phyloP scores from a whole-genome alignment of 1,140 invertebrate species.

The Gonatopus flavifemur region DNA sequence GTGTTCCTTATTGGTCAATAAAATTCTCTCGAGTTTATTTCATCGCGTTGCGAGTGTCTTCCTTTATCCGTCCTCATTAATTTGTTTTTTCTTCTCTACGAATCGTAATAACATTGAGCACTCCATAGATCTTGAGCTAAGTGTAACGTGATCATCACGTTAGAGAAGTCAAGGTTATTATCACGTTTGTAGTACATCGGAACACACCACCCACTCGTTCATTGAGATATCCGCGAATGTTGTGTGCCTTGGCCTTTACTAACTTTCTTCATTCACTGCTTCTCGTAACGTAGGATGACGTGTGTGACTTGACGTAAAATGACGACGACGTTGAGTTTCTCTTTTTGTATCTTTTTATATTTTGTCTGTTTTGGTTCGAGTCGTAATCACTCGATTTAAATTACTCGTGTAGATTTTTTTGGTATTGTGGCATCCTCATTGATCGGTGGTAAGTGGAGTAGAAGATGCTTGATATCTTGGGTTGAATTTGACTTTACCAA shows the following conservation, averaged over 20 bases:
- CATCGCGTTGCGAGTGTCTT: too few species aligned
- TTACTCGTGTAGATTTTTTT: too few species aligned
- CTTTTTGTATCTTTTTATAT: constrained; percentile 7
- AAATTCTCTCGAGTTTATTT: too few species aligned
- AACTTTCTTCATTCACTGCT: constrained; percentile 44
- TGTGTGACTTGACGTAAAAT: constrained; percentile 22
- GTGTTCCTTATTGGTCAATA: too few species aligned
- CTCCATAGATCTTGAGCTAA: constrained; percentile 40
- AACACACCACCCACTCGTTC: constrained; percentile 46
- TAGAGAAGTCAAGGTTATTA: constrained; percentile 54
- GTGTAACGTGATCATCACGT: constrained; percentile 37
- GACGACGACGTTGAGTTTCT: constrained; percentile 34
- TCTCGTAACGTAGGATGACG: too few species aligned
- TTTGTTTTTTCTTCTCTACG: too few species aligned
- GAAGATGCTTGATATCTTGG: too few species aligned
- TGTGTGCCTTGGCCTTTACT: constrained; percentile 29
- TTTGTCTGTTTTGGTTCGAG: not conserved
- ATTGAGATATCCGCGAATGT: constrained; percentile 49
- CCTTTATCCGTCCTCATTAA: too few species aligned
- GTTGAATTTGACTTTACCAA: too few species aligned
- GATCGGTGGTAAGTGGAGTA: too few species aligned
- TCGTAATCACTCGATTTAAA: not conserved
- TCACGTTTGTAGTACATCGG: constrained; percentile 49
- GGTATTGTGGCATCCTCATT: too few species aligned
- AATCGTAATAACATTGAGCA: constrained; percentile 26